Conservation (phyloP, 2,113 vertebrate species). For the Tapirus terrestris region DNA sequence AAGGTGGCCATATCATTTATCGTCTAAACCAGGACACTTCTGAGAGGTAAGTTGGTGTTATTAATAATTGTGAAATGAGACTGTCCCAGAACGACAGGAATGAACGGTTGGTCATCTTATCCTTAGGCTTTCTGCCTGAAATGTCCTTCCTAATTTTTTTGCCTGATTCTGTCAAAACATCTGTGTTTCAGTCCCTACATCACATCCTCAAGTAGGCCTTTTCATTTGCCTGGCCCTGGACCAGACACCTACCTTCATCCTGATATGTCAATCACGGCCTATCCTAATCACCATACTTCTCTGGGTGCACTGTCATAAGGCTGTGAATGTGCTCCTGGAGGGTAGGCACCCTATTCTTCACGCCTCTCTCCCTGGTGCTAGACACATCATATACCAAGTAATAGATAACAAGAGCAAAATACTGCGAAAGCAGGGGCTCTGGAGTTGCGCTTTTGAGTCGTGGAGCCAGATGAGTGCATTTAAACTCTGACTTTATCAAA, state of each 20-base stretch:
- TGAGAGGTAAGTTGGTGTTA: constrained; percentile 40
- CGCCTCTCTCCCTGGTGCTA: background rate
- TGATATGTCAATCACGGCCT: background rate
- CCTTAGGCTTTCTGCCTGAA: background rate
- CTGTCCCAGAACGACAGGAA: constrained; percentile 14
- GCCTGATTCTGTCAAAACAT: constrained; percentile 31
- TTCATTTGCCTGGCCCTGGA: background rate
- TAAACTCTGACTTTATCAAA: background rate
- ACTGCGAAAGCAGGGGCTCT: background rate
- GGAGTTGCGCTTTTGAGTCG: background rate
- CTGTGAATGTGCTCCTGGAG: background rate
- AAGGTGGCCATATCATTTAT: constrained; percentile 1
- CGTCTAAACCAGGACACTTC: background rate
- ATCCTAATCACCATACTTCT: background rate
- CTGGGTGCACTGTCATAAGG: background rate
- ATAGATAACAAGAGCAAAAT: background rate
- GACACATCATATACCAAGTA: background rate
- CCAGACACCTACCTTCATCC: background rate
- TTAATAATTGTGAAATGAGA: constrained; percentile 54
- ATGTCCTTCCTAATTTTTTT: constrained; percentile 43
- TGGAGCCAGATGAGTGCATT: background rate
- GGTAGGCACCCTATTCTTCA: background rate
- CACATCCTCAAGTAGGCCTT: background rate
- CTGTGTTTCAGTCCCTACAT: background rate
- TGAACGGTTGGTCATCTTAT: background rate